Base-by-base conservation (phyloP, 2,797 vertebrate genomes). In the Novumbra hubbsi region DNA sequence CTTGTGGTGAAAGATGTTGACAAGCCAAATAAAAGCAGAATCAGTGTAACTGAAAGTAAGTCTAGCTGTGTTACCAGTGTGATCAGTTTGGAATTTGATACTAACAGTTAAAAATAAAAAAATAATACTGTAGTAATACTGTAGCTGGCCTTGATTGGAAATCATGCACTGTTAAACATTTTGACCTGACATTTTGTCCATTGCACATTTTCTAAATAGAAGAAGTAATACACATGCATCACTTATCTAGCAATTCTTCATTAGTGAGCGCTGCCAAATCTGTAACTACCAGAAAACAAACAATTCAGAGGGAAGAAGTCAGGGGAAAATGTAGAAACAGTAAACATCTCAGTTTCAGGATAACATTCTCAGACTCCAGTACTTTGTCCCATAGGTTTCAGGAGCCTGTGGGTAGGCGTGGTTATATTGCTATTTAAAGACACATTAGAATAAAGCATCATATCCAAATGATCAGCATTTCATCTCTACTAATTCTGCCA, bases 391-490 rank as follows among this genome's bases (percentile, higher is more conserved):
- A 57, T 21, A 73, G 62, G 78, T 48, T 73, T 62, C 71, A 78
- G 64, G 76, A 50, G 55, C 73, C 74, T 83, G 80, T 80, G 4
- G 30, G 68, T 75, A 83, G 80, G 63, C 55, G 41, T 21, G 68
- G 71, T 85, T 73, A 83, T 80, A 84, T 71, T 75, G 70, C 68
- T 76, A 71, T 78, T 83, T 81, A 64, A 73, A 82, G 68, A 86
- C 75, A 73, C 72, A 75, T 69, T 78, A 75, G 78, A 78, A 78
- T 49, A 11, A 48, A 55, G 17, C 17, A 65, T 64, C 83, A 83
- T 79, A 77, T 84, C 84, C 78, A 81, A 87, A 79, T 83, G 2
- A 85, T 73, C 77, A 74, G 64, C 65, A 76, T 79, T 81, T 78
- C 72, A 72, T 38, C 75, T 79, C 75, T 68, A 28, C 7, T 68